Conservation (phyloP, 1,140 invertebrate species). For the Laodelphax striatellus region DNA sequence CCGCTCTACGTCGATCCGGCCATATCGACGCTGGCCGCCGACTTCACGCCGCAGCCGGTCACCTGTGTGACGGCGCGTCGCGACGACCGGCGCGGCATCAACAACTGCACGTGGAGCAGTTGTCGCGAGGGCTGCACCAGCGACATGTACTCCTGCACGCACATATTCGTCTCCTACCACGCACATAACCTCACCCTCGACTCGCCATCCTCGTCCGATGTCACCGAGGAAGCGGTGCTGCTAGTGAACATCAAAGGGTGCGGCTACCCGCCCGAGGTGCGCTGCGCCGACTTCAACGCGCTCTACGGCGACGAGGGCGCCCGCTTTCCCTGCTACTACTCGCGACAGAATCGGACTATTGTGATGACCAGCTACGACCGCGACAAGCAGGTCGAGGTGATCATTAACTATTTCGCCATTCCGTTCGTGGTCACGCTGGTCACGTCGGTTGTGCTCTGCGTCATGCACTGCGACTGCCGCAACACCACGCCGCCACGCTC, state of each 20-base stretch:
- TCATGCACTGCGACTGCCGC: conserved; percentile 70
- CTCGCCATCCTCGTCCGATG: neutral
- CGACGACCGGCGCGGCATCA: conserved; percentile 62
- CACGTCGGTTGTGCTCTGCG: conserved; percentile 68
- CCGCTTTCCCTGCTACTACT: conserved; percentile 74
- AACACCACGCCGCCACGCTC: conserved; percentile 36
- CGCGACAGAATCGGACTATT: conserved; percentile 63
- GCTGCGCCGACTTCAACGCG: conserved; percentile 69
- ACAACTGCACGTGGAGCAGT: conserved; percentile 77
- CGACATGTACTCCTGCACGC: conserved; percentile 73
- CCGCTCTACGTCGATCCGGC: conserved; percentile 83
- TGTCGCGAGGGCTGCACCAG: conserved; percentile 80
- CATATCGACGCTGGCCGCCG: conserved; percentile 72
- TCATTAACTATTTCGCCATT: conserved; percentile 67
- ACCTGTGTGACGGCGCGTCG: conserved; percentile 60
- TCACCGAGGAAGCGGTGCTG: conserved; percentile 47
- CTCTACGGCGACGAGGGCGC: conserved; percentile 62
- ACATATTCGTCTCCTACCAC: conserved; percentile 67
- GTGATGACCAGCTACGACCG: conserved; percentile 68
- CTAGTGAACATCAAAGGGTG: conserved; percentile 74
- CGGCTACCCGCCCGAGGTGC: conserved; percentile 77
- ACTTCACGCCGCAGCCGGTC: conserved; percentile 67
- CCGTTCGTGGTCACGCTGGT: conserved; percentile 70
- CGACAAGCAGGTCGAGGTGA: conserved; percentile 61
- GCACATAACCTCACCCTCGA: conserved; percentile 16